A percentile compares a stretch with the other conserved stretches of the same genome.
Conservation (phyloP, 2,888 invertebrate species). For the Mythimna vitellina region DNA sequence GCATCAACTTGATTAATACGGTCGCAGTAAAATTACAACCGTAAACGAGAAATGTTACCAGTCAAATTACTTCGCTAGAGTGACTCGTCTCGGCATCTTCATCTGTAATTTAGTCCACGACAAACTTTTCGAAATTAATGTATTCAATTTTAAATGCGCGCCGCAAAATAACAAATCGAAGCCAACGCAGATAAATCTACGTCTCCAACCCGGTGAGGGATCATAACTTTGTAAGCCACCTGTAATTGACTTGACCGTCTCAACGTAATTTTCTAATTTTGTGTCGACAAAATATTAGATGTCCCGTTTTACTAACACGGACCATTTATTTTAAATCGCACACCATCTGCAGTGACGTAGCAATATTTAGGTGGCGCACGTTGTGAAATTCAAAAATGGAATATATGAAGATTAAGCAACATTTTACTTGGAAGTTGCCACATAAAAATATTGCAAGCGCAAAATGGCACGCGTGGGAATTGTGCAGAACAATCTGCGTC, state of each 20-base stretch:
- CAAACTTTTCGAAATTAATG: slow-evolving; percentile 80
- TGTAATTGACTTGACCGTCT: slow-evolving; percentile 79
- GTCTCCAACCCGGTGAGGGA: slow-evolving; percentile 74
- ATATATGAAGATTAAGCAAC: slow-evolving; percentile 56
- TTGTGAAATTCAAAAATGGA: slow-evolving; percentile 51
- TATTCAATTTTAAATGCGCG: slow-evolving; percentile 77
- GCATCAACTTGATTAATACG: slow-evolving; percentile 70
- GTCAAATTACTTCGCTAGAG: slow-evolving; percentile 71
- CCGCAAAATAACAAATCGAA: slow-evolving; percentile 79
- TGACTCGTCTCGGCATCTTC: slow-evolving; percentile 64
- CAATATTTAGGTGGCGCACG: slow-evolving; percentile 25
- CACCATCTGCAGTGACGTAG: slow-evolving; percentile 39
- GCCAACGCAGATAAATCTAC: slow-evolving; percentile 79
- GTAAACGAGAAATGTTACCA: slow-evolving; percentile 68
- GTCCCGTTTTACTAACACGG: slow-evolving; percentile 63
- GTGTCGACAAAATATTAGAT: slow-evolving; percentile 59
- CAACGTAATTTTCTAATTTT: slow-evolving; percentile 75
- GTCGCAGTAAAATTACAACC: slow-evolving; percentile 67
- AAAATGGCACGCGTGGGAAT: slow-evolving; percentile 56
- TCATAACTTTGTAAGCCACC: slow-evolving; percentile 84
- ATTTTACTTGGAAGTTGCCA: slow-evolving; percentile 54
- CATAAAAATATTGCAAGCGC: slow-evolving; percentile 60
- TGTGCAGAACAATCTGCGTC: slow-evolving; percentile 63
- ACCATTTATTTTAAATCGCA: slow-evolving; percentile 65
- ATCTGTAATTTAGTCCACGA: slow-evolving; percentile 71